Evolutionary conservation across 2,797 vertebrate genomes (phyloP), one percentile per base, ranked within the genome.

Genomic region (Scomberomorus guttatus): DNA sequence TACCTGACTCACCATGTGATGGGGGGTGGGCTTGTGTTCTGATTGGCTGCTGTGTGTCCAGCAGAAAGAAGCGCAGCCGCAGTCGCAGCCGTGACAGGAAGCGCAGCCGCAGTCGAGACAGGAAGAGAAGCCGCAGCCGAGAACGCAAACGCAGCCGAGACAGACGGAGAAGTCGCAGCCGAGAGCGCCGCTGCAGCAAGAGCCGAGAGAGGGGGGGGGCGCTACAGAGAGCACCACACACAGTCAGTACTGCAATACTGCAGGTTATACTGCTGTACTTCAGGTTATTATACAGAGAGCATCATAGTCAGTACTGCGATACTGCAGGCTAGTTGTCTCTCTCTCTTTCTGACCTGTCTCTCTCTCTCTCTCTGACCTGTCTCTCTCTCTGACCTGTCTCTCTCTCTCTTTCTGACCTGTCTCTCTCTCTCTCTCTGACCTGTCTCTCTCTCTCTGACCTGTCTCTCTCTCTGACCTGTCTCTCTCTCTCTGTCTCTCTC

Each of bases 161-260:
- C 74, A 95, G 94, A n/a, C 96, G 97, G 42, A 93, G 93, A 70
- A 97, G 96, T 17, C 95, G 96, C 74, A 98, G 97, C 91, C 94
- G 95, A 76, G 97, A 98, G n/a, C 95, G 95, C 44, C 94, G 93
- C 39, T 6, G 13, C 39, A 97, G 96, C 1, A 94, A 95, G 79
- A 98, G 98, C 66, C 89, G 95, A 75, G 97, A 99, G 64, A 95
- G 97, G 14, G 93, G 95, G 95, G n/a, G 97, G 97, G 39, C 97
- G 96, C 77, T 99, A 98, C 79, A 87, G 85, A 80, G 90, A 92
- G 75, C 92, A 92, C 58, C 91, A 93, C 72, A 94, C 96, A 77
- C 95, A 96, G 98, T 99, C 95, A 82, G 97, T 97, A 14, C 13
- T 39, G 39, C 3, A 4, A 39, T 39, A 39, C 39, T 42, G 12